Evolutionary conservation across 1,140 invertebrate genomes (phyloP).

Genomic region (Heliconius eleuchia): DNA sequence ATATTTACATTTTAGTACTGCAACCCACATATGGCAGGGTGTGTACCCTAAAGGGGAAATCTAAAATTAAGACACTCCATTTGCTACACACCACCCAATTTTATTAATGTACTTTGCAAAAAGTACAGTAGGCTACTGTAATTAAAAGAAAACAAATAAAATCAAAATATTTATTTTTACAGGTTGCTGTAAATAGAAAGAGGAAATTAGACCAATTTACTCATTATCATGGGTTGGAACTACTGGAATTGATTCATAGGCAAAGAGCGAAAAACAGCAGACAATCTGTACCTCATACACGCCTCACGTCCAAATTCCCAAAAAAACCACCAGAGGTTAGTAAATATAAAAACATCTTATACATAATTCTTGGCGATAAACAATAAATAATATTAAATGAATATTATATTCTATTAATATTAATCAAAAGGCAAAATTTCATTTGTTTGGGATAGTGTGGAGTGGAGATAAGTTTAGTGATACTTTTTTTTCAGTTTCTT

Average conservation of each 20-base stretch:
- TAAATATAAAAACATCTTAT: not conserved
- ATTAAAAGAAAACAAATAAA: not conserved
- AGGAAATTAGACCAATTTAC: slow-evolving; percentile 92
- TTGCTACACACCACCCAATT: too few relatives aligned
- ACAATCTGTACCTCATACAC: slow-evolving; percentile 68
- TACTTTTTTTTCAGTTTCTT: too few relatives aligned
- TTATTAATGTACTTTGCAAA: too few relatives aligned
- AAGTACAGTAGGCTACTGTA: not conserved
- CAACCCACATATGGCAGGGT: too few relatives aligned
- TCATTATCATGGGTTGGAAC: slow-evolving; percentile 88
- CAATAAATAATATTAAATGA: not conserved
- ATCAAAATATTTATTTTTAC: slow-evolving; percentile 32
- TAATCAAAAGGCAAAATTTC: not conserved
- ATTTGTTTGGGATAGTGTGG: not conserved
- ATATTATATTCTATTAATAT: too few relatives aligned
- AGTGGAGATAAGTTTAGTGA: not conserved
- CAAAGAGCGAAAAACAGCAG: slow-evolving; percentile 75
- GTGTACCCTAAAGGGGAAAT: too few relatives aligned
- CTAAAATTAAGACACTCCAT: too few relatives aligned
- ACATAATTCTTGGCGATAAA: not conserved
- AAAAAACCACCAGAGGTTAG: slow-evolving; percentile 80
- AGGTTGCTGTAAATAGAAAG: slow-evolving; percentile 91
- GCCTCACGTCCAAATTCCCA: slow-evolving; percentile 76
- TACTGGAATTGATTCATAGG: slow-evolving; percentile 81
- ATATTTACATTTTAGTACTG: too few relatives aligned